Percentiles rank a stretch among this genome's conserved stretches.
phyloP scores from a whole-genome alignment of 2,797 vertebrate species.

The Myotis findleyi region DNA sequence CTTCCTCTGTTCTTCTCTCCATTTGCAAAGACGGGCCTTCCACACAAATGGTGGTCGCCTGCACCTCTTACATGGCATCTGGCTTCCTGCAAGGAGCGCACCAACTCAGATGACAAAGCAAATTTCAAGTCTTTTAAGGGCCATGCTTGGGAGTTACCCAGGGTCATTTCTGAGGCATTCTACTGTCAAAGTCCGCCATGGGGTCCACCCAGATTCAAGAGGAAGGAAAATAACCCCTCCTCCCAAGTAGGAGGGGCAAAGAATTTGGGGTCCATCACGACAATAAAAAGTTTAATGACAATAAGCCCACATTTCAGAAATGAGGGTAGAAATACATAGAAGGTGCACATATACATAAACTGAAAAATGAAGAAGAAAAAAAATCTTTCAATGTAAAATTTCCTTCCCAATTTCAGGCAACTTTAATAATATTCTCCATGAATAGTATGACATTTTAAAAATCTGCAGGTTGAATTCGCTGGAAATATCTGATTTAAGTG shows the following conservation, averaged over 20 bases:
- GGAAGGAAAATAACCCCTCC: background rate
- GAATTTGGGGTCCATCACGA: background rate
- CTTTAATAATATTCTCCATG: background rate
- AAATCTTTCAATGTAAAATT: background rate
- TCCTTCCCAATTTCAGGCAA: background rate
- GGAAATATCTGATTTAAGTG: background rate
- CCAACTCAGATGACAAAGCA: background rate
- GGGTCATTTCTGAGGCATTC: background rate
- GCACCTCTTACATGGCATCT: background rate
- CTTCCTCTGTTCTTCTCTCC: background rate
- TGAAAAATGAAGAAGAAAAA: background rate
- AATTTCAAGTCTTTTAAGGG: background rate
- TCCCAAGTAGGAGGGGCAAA: background rate
- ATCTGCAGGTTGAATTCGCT: background rate
- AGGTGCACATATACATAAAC: background rate
- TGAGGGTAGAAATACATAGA: background rate
- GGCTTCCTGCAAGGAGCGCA: background rate
- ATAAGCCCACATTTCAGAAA: background rate
- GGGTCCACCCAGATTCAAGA: background rate
- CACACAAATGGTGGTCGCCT: background rate
- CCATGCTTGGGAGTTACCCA: background rate
- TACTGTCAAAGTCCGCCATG: background rate
- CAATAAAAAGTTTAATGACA: background rate
- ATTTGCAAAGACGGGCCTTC: background rate
- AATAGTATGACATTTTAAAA: background rate